phyloP scores from a whole-genome alignment of 1,140 invertebrate genomes.

The Cydia splendana region DNA sequence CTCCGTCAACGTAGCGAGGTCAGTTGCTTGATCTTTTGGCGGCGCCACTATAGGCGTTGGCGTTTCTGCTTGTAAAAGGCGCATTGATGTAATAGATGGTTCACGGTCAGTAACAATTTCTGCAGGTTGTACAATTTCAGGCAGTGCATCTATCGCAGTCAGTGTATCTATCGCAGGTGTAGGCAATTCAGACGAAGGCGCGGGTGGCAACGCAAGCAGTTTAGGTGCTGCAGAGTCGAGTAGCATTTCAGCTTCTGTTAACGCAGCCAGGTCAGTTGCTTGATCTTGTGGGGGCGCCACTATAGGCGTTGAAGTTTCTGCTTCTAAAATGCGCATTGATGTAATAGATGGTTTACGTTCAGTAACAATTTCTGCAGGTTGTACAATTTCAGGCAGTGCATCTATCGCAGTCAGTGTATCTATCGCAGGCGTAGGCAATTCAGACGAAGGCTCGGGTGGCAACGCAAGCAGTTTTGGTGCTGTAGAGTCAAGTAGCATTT shows the following conservation, averaged over 20 bases:
- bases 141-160: background rate
- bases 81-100: background rate
- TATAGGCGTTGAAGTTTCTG: background rate
- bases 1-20: background rate
- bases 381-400: background rate
- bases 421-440: background rate
- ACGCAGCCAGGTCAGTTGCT: background rate
- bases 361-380: background rate
- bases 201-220: background rate
- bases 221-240: background rate
- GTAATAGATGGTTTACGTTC: background rate
- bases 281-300: background rate
- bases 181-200: background rate
- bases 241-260: background rate
- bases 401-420: background rate
- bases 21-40: background rate
- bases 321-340: background rate
- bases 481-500: background rate
- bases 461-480: background rate
- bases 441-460: background rate
- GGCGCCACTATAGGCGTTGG: background rate
- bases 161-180: background rate
- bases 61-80: background rate
- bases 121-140: background rate
- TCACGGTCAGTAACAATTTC: background rate